Evolutionary conservation across 2,888 invertebrate species (phyloP), one percentile per base, ranked within the genome.

Genomic region (Protophormia terraenovae): DNA sequence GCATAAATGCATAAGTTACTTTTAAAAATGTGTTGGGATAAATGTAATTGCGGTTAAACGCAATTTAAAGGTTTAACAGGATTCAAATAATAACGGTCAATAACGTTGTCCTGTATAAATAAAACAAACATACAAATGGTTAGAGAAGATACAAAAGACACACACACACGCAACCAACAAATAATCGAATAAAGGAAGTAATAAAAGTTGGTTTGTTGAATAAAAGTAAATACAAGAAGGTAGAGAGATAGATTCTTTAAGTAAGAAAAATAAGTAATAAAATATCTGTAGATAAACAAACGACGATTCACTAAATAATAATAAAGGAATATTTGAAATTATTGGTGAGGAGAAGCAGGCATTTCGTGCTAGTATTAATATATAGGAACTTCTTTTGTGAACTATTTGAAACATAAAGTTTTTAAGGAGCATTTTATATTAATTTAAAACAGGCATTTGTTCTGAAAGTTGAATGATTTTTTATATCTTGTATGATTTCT

Each of bases 41-140:
- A 78, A 62, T 50, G 85, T 79, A 85, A 85, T 85, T 85, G 85
- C 75, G 85, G 85, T 85, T 85, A 78, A 85, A 85, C 78, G 58
- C 78, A 85, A 82, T 85, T 85, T 79, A 75, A 83, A 78, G 85
- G 82, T 85, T 75, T 79, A 79, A 75, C 69, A 35, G 73, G 71
- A 75, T 76, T 75, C 85, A 82, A 82, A 77, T 78, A 73, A 73
- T 73, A 58, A 62, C 81, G 67, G 47, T 69, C 78, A 82, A 71
- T 79, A 85, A 80, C 58, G 50, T 41, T 38, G 35, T 45, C 58
- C 53, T 32, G 53, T 24, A 50, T 16, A 67, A 84, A 80, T 62
- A 77, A 81, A 77, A 60, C 24, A 69, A 75, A 58, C 45, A 78
- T 12, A 77, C 35, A 72, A 62, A 55, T 75, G 71, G n/a, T 35